Conservation (phyloP, 2,888 invertebrate genomes). For the Caenorhabditis sp. region DNA sequence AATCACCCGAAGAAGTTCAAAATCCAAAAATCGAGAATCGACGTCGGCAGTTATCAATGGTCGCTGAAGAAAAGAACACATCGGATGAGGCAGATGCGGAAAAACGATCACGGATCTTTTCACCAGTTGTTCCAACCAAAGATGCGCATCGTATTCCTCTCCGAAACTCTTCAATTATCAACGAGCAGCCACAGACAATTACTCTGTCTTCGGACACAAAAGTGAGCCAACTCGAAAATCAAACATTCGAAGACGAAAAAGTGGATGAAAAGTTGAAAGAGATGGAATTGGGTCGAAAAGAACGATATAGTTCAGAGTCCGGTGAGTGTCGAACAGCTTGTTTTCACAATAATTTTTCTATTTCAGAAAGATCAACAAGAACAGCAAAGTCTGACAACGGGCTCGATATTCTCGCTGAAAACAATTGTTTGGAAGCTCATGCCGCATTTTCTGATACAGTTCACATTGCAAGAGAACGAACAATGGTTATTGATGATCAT, state of each 20-base stretch:
- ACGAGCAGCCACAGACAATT: conserved; percentile 14
- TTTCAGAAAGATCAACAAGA: not conserved
- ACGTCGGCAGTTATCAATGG: conserved; percentile 14
- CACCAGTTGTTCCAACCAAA: not conserved
- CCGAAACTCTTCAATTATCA: conserved; percentile 5
- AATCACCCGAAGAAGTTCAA: conserved; percentile 6
- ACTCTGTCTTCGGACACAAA: conserved; percentile 37
- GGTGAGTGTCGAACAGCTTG: not conserved
- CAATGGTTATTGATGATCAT: not conserved
- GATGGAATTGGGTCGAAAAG: not conserved
- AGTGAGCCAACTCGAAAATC: not conserved
- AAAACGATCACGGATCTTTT: not conserved
- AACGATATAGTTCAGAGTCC: not conserved
- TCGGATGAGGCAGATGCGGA: conserved; percentile 2
- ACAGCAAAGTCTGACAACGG: conserved; percentile 20
- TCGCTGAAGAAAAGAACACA: conserved; percentile 7
- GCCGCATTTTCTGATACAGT: conserved; percentile 40
- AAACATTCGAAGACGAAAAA: not conserved
- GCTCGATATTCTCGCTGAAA: conserved; percentile 30
- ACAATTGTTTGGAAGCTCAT: conserved; percentile 29
- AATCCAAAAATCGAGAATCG: conserved; percentile 5
- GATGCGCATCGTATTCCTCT: conserved; percentile 8
- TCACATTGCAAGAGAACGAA: conserved; percentile 14
- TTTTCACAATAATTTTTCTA: not conserved
- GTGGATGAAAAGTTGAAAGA: not conserved